Conservation (phyloP, 2,113 vertebrate genomes). For the Oriolus oriolus region DNA sequence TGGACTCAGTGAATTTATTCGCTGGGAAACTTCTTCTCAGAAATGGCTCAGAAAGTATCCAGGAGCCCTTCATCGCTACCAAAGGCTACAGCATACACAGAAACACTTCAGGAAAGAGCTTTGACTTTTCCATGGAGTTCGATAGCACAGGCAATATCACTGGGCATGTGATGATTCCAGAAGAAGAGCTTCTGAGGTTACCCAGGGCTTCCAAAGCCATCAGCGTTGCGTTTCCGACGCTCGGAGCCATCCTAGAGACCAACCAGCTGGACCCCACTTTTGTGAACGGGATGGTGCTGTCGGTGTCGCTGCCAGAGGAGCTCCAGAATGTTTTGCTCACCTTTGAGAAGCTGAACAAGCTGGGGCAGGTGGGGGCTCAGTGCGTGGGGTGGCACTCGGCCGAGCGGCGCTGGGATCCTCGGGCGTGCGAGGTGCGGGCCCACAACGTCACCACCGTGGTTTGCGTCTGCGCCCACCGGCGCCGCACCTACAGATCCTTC, state of each 20-base stretch:
- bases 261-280: background rate
- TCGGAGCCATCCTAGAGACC: constrained; percentile 75
- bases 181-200: constrained; percentile 41
- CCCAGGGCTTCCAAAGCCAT: constrained; percentile 41
- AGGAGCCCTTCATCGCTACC: constrained; percentile 60
- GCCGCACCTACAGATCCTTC: constrained; percentile 70
- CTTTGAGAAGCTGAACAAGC: constrained; percentile 69
- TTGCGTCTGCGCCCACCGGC: constrained; percentile 75
- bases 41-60: background rate
- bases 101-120: constrained; percentile 9
- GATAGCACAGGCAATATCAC: background rate
- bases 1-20: constrained; percentile 74
- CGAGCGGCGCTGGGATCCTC: constrained; percentile 72
- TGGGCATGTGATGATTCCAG: constrained; percentile 62
- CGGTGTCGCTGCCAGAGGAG: constrained; percentile 56
- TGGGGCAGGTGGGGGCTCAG: constrained; percentile 3
- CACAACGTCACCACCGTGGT: background rate
- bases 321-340: constrained; percentile 55
- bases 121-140: constrained; percentile 46
- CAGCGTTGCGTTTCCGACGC: constrained; percentile 63
- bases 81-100: constrained; percentile 44
- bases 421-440: constrained; percentile 11
- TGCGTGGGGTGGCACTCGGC: constrained; percentile 82
- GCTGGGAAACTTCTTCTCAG: constrained; percentile 29
- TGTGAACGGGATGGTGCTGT: constrained; percentile 74